phyloP scores from a whole-genome alignment of 2,888 invertebrate species.

The Leptinotarsa haldemani region DNA sequence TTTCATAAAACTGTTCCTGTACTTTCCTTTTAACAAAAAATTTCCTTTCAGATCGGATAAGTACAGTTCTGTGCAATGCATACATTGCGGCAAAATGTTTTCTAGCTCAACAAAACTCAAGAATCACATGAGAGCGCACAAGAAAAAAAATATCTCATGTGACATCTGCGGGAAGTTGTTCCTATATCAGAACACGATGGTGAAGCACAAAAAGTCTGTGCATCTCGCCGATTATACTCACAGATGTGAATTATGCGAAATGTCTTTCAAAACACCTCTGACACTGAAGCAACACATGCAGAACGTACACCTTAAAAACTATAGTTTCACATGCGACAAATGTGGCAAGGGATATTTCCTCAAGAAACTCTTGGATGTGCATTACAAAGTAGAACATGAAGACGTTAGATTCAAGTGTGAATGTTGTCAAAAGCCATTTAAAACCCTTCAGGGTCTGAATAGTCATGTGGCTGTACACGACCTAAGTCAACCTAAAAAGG shows the following conservation, averaged over 20 bases:
- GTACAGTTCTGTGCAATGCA: slow-evolving; percentile 27
- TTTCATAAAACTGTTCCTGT: background rate
- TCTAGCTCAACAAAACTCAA: slow-evolving; percentile 31
- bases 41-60: slow-evolving; percentile 28
- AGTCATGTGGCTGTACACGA: slow-evolving; percentile 48
- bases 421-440: slow-evolving; percentile 50
- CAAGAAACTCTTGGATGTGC: slow-evolving; percentile 43
- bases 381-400: slow-evolving; percentile 50
- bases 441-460: slow-evolving; percentile 46
- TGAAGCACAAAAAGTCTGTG: slow-evolving; percentile 44
- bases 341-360: slow-evolving; percentile 51
- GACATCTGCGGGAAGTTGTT: slow-evolving; percentile 49
- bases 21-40: background rate
- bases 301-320: slow-evolving; percentile 66
- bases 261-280: slow-evolving; percentile 45
- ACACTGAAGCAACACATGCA: slow-evolving; percentile 45
- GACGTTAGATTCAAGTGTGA: slow-evolving; percentile 49
- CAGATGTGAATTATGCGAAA: slow-evolving; percentile 45
- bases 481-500: slow-evolving; percentile 44
- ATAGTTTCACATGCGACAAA: slow-evolving; percentile 52
- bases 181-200: slow-evolving; percentile 41
- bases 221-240: slow-evolving; percentile 44
- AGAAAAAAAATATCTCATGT: slow-evolving; percentile 45
- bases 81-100: slow-evolving; percentile 42
- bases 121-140: slow-evolving; percentile 43